A percentile compares a stretch with the other conserved stretches of the same genome.
phyloP scores from a whole-genome alignment of 2,888 invertebrate genomes.

The Amblyjoppa fuscipennis region DNA sequence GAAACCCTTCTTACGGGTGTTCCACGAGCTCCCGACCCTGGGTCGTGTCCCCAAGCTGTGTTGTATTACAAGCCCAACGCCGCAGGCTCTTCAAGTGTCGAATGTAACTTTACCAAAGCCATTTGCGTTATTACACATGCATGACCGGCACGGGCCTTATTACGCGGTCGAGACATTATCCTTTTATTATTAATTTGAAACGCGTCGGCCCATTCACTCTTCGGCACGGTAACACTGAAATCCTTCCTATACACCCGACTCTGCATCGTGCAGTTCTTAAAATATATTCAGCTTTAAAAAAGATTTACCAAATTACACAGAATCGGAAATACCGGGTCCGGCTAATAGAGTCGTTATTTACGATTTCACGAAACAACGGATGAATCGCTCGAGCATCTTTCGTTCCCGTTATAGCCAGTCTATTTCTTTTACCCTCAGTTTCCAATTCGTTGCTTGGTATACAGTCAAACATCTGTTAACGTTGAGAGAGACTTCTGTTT shows the following conservation, averaged over 20 bases:
- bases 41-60: conserved; percentile 9
- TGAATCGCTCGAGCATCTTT: neutral
- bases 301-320: neutral
- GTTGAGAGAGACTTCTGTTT: neutral
- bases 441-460: conserved; percentile 34
- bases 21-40: conserved; percentile 14
- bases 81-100: conserved; percentile 16
- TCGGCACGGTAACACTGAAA: neutral
- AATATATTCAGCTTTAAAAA: too few relatives aligned
- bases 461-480: neutral
- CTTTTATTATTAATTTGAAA: conserved; percentile 23
- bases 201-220: neutral
- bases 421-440: conserved; percentile 21
- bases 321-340: neutral
- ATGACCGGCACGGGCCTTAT: conserved; percentile 3
- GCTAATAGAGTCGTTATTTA: neutral
- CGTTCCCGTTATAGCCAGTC: neutral
- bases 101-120: conserved; percentile 45
- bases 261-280: neutral
- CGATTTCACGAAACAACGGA: neutral
- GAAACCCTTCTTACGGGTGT: conserved; percentile 22
- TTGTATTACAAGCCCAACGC: conserved; percentile 5
- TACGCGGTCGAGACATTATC: neutral
- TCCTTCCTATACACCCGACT: neutral
- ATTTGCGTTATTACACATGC: conserved; percentile 41